Conservation (phyloP, 2,113 vertebrate species). For the Istiophorus platypterus region DNA sequence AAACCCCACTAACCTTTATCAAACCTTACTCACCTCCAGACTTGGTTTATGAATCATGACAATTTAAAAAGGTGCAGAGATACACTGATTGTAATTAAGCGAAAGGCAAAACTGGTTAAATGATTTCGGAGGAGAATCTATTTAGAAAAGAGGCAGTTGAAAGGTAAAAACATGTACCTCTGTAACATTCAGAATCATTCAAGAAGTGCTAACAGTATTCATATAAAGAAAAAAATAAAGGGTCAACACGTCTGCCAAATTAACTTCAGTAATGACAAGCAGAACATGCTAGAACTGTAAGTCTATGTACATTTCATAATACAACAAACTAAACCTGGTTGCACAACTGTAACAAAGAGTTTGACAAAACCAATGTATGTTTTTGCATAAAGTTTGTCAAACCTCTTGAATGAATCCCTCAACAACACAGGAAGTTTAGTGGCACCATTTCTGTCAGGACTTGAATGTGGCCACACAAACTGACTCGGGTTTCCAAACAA, state of each 20-base stretch:
- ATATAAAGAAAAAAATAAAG: conserved; percentile 55
- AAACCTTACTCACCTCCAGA: conserved; percentile 33
- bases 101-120: conserved; percentile 69
- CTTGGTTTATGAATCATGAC: conserved; percentile 64
- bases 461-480: conserved; percentile 1
- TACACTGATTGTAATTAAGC: conserved; percentile 76
- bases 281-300: conserved; percentile 46
- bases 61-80: conserved; percentile 67
- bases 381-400: conserved; percentile 64
- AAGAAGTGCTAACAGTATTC: conserved; percentile 66
- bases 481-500: conserved; percentile 35
- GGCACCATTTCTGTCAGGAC: not conserved
- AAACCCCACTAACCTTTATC: too few species aligned
- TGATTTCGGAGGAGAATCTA: conserved; percentile 59
- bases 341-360: conserved; percentile 9
- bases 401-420: conserved; percentile 61
- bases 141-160: conserved; percentile 54
- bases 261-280: conserved; percentile 57
- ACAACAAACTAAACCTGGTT: conserved; percentile 40
- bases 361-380: conserved; percentile 28
- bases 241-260: conserved; percentile 39
- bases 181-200: conserved; percentile 73
- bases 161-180: conserved; percentile 48
- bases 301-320: conserved; percentile 67
- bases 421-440: conserved; percentile 20